phyloP scores from a whole-genome alignment of 2,888 invertebrate genomes.

The Cryptophagus acutangulus region DNA sequence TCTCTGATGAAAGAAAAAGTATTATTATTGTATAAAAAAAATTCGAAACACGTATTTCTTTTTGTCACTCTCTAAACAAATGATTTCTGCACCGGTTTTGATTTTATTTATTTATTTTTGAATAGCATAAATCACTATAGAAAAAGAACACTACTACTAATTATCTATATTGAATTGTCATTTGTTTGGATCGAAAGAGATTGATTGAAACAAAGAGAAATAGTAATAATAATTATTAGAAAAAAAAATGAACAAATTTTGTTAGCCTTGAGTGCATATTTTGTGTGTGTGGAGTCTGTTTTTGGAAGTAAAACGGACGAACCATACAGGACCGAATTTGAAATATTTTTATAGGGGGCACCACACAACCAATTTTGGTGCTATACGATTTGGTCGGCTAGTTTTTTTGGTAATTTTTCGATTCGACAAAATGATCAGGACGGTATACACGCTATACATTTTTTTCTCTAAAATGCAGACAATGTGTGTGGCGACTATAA shows the following conservation, averaged over 20 bases:
- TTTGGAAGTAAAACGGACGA: conserved; percentile 40
- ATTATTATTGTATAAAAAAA: no score
- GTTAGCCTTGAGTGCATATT: conserved; percentile 50
- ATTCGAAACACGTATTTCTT: no score
- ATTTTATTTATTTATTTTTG: no score
- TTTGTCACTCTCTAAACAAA: no score
- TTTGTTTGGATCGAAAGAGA: conserved; percentile 4
- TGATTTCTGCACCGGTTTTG: no score
- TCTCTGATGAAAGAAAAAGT: no score
- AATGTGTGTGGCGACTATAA: conserved; percentile 60
- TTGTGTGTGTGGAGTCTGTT: conserved; percentile 46
- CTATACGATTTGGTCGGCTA: neutral
- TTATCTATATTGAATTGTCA: no score
- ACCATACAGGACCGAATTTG: conserved; percentile 42
- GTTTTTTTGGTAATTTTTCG: neutral
- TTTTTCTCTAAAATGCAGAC: conserved; percentile 61
- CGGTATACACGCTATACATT: conserved; percentile 29
- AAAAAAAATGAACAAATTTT: no score
- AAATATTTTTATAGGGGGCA: conserved; percentile 4
- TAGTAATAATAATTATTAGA: no score
- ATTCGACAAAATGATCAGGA: conserved; percentile 16
- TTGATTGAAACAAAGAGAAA: no score
- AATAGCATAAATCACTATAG: no score
- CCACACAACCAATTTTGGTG: conserved; percentile 32
- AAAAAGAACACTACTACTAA: no score